Percentiles rank a stretch among this genome's conserved stretches.
Conservation (phyloP, 2,888 invertebrate species). For the Diaperis boleti region DNA sequence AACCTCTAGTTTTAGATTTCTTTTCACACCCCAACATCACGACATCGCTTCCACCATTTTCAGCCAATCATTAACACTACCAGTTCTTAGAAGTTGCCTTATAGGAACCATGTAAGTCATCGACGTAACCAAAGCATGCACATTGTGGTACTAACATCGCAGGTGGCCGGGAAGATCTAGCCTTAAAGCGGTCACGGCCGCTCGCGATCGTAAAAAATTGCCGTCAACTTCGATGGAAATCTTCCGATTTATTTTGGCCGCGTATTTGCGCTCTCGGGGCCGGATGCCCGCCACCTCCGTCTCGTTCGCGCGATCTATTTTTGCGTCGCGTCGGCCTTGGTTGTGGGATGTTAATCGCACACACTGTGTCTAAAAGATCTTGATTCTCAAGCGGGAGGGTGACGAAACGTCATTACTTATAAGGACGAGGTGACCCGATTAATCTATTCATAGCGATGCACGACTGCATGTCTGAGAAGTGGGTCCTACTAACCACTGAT, state of each 20-base stretch:
- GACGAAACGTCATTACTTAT: not conserved
- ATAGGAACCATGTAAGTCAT: slow-evolving; percentile 35
- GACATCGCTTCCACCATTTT: slow-evolving; percentile 1
- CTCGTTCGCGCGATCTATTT: slow-evolving; percentile 27
- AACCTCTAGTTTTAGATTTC: not conserved
- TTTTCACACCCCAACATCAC: not conserved
- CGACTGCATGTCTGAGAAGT: too few relatives aligned
- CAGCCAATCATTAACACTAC: slow-evolving; percentile 8
- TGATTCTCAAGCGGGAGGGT: slow-evolving; percentile 2
- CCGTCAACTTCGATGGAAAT: not conserved
- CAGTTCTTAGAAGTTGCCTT: slow-evolving; percentile 13
- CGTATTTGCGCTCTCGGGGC: too few relatives aligned
- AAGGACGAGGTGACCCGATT: not conserved
- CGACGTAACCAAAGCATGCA: slow-evolving; percentile 5
- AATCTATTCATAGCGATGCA: not conserved
- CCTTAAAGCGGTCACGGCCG: too few relatives aligned
- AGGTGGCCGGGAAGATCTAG: too few relatives aligned
- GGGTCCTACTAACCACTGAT: too few relatives aligned
- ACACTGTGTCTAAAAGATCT: slow-evolving; percentile 4
- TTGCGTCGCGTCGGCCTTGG: slow-evolving; percentile 23
- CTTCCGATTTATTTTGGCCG: too few relatives aligned
- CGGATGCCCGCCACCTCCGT: slow-evolving; percentile 28
- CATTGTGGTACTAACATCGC: not conserved
- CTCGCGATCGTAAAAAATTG: too few relatives aligned
- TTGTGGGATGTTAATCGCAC: slow-evolving; percentile 15